These are phyloP conservation scores for Drosophila asahinai DNA, from an alignment of 1,140 invertebrate species.

Conservation along the genomic window DNA sequence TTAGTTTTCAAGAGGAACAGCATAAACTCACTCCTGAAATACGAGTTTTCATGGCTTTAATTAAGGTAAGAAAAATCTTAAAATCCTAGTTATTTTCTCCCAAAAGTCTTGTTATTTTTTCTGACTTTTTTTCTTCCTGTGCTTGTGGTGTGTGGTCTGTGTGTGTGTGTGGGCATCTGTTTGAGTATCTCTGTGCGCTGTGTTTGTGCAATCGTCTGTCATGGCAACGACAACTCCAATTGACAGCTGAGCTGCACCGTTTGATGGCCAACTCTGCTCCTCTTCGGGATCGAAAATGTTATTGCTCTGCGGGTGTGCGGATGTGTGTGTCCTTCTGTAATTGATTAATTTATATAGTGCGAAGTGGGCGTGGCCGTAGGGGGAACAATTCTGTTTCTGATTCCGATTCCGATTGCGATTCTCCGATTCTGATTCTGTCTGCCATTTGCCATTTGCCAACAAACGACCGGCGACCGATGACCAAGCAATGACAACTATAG, in stretches of 20 bases:
- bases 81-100: too few relatives aligned
- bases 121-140: background rate
- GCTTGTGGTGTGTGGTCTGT: background rate
- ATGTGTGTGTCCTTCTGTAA: slow-evolving; percentile 53
- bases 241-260: slow-evolving; percentile 70
- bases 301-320: slow-evolving; percentile 28
- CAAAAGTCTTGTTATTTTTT: too few relatives aligned
- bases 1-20: too few relatives aligned
- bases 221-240: slow-evolving; percentile 73
- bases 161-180: slow-evolving; percentile 11
- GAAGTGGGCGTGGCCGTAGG: slow-evolving; percentile 36
- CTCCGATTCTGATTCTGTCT: slow-evolving; percentile 12
- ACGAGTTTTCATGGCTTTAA: too few relatives aligned
- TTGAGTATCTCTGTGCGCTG: slow-evolving; percentile 24
- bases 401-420: slow-evolving; percentile 3
- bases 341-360: slow-evolving; percentile 77
- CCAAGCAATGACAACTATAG: background rate
- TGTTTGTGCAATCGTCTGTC: slow-evolving; percentile 73
- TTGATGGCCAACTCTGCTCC: slow-evolving; percentile 58
- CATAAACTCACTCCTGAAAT: too few relatives aligned
- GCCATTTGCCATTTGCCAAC: slow-evolving; percentile 16
- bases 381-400: slow-evolving; percentile 4
- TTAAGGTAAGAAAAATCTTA: too few relatives aligned
- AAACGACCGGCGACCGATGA: slow-evolving; percentile 3
- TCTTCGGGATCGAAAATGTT: slow-evolving; percentile 53